Base-by-base conservation (phyloP, 2,888 invertebrate species). In the Dryococelus australis region DNA sequence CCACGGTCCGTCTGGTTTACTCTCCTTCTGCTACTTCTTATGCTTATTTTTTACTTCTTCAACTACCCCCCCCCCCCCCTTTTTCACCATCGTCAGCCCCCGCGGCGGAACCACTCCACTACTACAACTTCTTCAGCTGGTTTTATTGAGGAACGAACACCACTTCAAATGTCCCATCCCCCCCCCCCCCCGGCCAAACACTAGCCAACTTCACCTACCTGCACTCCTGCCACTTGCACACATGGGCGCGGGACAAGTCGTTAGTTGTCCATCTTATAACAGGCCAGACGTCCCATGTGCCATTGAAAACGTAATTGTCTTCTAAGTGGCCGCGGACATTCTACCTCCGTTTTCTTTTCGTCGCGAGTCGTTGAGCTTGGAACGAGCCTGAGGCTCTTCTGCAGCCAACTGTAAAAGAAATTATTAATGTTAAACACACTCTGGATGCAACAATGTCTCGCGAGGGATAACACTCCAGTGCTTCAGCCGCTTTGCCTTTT, bases 131-230 rank as follows among this genome's bases (percentile, higher is more conserved):
- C 65, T 65, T n/a, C 65, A n/a, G 65, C 65, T 65, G 65, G 65
- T 65, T 65, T 65, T 65, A 65, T 65, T 65, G 65, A n/a, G 65
- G 65, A 65, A 65, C 65, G 24, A 24, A 65, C 65, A 65, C 65
- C 65, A 65, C 65, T 65, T 65, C 65, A 65, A 65, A 10, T 65
- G 65, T 65, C 65, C 16, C n/a, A 65, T n/a, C 65, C 24, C 8
- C 65, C 65, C 20, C 16, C 65, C 24, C 20, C 65, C 0, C 65
- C 16, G n/a, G n/a, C n/a, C n/a, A n/a, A n/a, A n/a, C n/a, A n/a
- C n/a, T n/a, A 5, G 20, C 65, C 20, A 47, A 8, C 65, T 20
- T 16, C 65, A 8, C 16, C 65, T 20, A 5, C 65, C 65, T 16
- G 8, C 0, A n/a, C n/a, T n/a, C 65, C n/a, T 8, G 8, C 65